Percentiles rank a stretch among this genome's conserved stretches.
These are phyloP conservation scores for Drosophila saltans DNA, from an alignment of 1,140 invertebrate genomes.

Conservation along the genomic window DNA sequence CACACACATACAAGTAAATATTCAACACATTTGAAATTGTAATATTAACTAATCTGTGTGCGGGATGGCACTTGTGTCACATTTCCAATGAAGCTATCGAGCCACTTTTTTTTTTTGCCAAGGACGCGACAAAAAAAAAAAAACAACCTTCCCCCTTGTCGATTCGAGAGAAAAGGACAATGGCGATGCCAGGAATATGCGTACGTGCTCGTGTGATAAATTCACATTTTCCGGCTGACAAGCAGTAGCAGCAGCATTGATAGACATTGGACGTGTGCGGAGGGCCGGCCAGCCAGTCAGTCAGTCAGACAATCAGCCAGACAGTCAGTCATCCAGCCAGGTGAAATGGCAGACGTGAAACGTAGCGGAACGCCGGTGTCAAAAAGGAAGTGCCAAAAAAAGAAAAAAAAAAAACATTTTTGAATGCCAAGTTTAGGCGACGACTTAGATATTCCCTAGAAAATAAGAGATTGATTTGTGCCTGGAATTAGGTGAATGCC, in stretches of 20 bases:
- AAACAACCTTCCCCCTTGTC: neutral
- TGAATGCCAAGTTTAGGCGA: neutral
- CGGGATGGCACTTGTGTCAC: constrained; percentile 10
- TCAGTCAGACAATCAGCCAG: too few relatives aligned
- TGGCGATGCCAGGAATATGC: constrained; percentile 56
- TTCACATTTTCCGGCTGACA: constrained; percentile 78
- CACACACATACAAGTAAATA: constrained; percentile 17
- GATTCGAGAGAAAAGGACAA: constrained; percentile 34
- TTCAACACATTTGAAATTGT: constrained; percentile 58
- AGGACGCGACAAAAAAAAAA: neutral
- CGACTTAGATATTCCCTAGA: neutral
- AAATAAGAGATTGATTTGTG: neutral
- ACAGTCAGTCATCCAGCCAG: constrained; percentile 14
- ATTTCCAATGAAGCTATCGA: constrained; percentile 44
- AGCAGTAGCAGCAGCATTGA: constrained; percentile 56
- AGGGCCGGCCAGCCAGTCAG: neutral
- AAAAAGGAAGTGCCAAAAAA: constrained; percentile 73
- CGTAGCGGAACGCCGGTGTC: constrained; percentile 78
- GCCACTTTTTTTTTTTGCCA: constrained; percentile 42
- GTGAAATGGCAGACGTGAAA: constrained; percentile 65
- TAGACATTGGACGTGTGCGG: constrained; percentile 54
- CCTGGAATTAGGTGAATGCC: too few relatives aligned
- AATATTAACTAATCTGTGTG: constrained; percentile 74
- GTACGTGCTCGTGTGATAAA: constrained; percentile 81
- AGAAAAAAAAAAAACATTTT: constrained; percentile 24